Evolutionary conservation across 2,888 invertebrate genomes (phyloP).

Genomic region (Chaetogeoica ovagalla): DNA sequence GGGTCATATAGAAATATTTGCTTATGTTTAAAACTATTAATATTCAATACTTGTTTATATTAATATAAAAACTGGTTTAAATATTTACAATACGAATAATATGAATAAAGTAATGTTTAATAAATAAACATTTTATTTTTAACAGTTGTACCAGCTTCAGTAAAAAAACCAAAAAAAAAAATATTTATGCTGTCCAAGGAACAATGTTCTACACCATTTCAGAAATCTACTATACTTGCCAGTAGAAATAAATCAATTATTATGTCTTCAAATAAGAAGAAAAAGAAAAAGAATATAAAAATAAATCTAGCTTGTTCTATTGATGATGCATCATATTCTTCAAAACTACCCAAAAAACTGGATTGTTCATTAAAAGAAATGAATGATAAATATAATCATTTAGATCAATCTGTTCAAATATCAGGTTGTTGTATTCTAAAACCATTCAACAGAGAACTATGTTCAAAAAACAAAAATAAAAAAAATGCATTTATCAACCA

Average conservation of each 20-base stretch:
- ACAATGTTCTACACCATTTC: constrained; percentile 39
- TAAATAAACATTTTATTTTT: constrained; percentile 2
- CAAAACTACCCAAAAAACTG: background rate
- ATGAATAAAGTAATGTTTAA: background rate
- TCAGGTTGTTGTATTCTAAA: background rate
- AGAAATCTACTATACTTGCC: background rate
- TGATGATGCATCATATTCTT: background rate
- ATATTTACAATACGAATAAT: background rate
- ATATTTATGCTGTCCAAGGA: background rate
- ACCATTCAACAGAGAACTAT: background rate
- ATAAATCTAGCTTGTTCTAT: background rate
- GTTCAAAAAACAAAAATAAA: background rate
- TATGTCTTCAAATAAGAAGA: constrained; percentile 14
- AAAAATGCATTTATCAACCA: background rate
- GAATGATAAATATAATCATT: background rate
- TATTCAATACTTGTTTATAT: too few relatives aligned
- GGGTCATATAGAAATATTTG: too few relatives aligned
- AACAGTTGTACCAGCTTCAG: background rate
- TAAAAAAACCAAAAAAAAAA: constrained; percentile 28
- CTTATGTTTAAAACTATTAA: too few relatives aligned
- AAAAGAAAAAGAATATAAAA: constrained; percentile 9
- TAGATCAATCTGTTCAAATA: constrained; percentile 38
- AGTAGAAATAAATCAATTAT: background rate
- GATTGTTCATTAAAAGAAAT: background rate
- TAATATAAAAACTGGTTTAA: background rate